Evolutionary conservation across 2,888 invertebrate genomes (phyloP), one percentile per base, ranked within the genome.

Genomic region (Schizaphis graminum): DNA sequence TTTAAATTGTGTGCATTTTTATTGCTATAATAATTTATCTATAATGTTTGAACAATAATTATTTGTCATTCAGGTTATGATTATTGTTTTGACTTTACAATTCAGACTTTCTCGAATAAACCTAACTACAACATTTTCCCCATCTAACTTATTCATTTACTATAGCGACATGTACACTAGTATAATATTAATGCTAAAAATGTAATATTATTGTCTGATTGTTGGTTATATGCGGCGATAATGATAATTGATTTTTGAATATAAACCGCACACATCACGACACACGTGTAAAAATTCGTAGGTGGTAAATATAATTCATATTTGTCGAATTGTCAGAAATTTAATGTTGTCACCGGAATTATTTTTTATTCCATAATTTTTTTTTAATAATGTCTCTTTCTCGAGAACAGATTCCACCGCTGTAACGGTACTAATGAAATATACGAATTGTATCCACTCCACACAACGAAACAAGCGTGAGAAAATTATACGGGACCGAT

Each of bases 341-440:
- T 21, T n/a, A 89, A n/a, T 89, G 44, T 47, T 28, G 49, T 56
- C 57, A 53, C 28, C 21, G 13, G 56, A 35, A 1, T 26, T 56
- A 11, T 41, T 56, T 88, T 41, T 61, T 11, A 16, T 67, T n/a
- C 57, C 57, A 11, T 57, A 26, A 11, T 11, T 44, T 57, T n/a
- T 57, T n/a, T 61, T 47, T 61, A 47, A 26, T 61, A 61, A 61
- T 89, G 44, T 89, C 89, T 61, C 89, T 61, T 89, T 89, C 89
- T 89, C 61, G 41, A 67, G 7, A 89, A 89, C 41, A 61, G 44
- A 89, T 57, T 57, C 89, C 44, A 35, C 67, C 5, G 67, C n/a
- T n/a, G 21, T 35, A 67, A 2, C 67, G 16, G 67, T n/a, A 67
- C 16, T 67, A 67, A 67, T n/a, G n/a, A n/a, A n/a, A n/a, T 67